phyloP scores from a whole-genome alignment of 2,888 invertebrate genomes.

The Caenorhabditis doughertyi region DNA sequence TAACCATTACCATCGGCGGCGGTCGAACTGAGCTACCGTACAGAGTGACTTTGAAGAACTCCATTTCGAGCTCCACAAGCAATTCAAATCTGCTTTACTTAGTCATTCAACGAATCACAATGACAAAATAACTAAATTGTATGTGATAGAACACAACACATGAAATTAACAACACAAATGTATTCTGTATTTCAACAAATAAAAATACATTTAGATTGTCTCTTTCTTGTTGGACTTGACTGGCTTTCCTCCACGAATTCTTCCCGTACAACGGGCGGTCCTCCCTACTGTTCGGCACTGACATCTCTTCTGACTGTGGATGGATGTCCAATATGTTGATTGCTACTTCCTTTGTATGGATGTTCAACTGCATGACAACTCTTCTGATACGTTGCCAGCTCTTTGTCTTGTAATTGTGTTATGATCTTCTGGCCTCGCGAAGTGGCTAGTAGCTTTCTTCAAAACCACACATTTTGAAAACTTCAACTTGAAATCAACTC shows the following conservation, averaged over 20 bases:
- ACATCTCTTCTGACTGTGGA: slow-evolving; percentile 99
- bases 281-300: slow-evolving; percentile 98
- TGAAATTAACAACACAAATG: slow-evolving; percentile 65
- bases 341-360: slow-evolving; percentile 99
- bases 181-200: slow-evolving; percentile 67
- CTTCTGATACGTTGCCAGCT: slow-evolving; percentile 96
- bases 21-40: no score
- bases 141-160: slow-evolving; percentile 1
- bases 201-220: slow-evolving; percentile 77
- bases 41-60: no score
- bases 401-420: slow-evolving; percentile 99
- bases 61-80: no score
- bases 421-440: slow-evolving; percentile 98
- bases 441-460: slow-evolving; percentile 96
- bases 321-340: slow-evolving; percentile 99
- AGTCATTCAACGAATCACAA: no score
- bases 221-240: slow-evolving; percentile 81
- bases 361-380: slow-evolving; percentile 99
- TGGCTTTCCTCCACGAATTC: slow-evolving; percentile 88
- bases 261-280: slow-evolving; percentile 99
- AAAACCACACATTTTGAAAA: slow-evolving; percentile 57
- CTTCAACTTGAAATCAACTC: neutral
- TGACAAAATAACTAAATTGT: no score
- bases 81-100: no score
- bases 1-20: no score